A percentile compares a stretch with the other conserved stretches of the same genome.
phyloP scores from a whole-genome alignment of 2,113 vertebrate genomes.

The Archocentrus centrarchus region DNA sequence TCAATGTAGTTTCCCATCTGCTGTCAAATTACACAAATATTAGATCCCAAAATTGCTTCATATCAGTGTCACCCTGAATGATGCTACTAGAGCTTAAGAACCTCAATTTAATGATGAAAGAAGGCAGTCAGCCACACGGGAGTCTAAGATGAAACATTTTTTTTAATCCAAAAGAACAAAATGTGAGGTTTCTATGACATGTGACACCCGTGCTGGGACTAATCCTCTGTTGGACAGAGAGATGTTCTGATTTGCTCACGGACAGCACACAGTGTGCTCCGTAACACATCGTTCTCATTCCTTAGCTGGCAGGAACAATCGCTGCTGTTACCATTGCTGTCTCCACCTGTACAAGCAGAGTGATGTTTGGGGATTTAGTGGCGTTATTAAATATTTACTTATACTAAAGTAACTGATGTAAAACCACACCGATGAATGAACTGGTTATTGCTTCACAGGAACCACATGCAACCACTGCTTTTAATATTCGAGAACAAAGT shows the following conservation, averaged over 20 bases:
- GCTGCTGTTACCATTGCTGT: neutral
- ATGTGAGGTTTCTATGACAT: constrained; percentile 5
- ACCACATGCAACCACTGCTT: neutral
- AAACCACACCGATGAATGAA: constrained; percentile 7
- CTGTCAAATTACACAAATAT: neutral
- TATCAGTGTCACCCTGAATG: neutral
- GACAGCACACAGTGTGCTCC: constrained; percentile 21
- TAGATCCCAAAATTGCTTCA: neutral
- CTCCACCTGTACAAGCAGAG: constrained; percentile 13
- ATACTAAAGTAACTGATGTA: neutral
- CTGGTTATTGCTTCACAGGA: neutral
- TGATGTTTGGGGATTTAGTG: neutral
- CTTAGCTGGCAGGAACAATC: constrained; percentile 41
- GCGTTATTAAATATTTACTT: constrained; percentile 13
- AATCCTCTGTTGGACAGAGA: constrained; percentile 13
- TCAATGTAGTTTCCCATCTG: neutral
- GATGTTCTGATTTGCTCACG: neutral
- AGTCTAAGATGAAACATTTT: neutral
- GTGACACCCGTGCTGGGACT: constrained; percentile 11
- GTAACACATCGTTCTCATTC: constrained; percentile 31
- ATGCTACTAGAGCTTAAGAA: neutral
- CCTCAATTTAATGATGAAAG: neutral
- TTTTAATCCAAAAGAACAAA: constrained; percentile 5
- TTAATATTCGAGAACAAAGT: neutral
- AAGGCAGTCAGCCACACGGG: neutral